Evolutionary conservation across 2,888 invertebrate genomes (phyloP), one percentile per base, ranked within the genome.

Genomic region (Folsomia manolachei): DNA sequence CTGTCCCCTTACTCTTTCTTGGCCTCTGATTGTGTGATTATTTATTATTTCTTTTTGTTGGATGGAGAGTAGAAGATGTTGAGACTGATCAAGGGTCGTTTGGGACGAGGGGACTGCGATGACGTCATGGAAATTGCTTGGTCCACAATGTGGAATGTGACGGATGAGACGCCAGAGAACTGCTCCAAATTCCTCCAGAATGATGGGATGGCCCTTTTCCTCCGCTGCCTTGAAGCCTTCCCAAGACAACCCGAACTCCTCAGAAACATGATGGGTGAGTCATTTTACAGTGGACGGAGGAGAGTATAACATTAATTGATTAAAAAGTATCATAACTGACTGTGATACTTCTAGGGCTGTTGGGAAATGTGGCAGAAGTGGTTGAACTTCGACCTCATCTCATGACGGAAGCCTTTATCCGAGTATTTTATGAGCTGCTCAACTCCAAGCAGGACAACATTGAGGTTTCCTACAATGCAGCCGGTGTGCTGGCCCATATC

Each of bases 71-170:
- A 92, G 89, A 90, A 89, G 85, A 96, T 98, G 94, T 85, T 97
- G 81, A 89, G 89, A 81, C 87, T 97, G 80, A 96, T 98, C 75
- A 88, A 90, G 70, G 90, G 92, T 82, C 89, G 95, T 66, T 86
- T 95, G 73, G 88, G 89, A 72, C 87, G 90, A 52, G 88, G 88
- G 71, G 86, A 91, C 56, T 96, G 95, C 83, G 97, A 98, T 84
- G 97, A 98, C 84, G 94, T 97, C 21, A 88, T 98, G 85, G 97
- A 97, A 85, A 95, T 96, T 19, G 95, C 97, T 1, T 98, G 98
- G 98, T 96, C 96, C 72, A 95, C 96, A n/a, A 93, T 98, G 92
- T 98, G 97, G 97, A 98, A 97, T 85, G 93, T 78, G 79, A 92
- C 93, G 39, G 97, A 98, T 84, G 97, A 98, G 86, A 97, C 97